Conservation (phyloP, 1,140 invertebrate species). For the Drosophila tristis region DNA sequence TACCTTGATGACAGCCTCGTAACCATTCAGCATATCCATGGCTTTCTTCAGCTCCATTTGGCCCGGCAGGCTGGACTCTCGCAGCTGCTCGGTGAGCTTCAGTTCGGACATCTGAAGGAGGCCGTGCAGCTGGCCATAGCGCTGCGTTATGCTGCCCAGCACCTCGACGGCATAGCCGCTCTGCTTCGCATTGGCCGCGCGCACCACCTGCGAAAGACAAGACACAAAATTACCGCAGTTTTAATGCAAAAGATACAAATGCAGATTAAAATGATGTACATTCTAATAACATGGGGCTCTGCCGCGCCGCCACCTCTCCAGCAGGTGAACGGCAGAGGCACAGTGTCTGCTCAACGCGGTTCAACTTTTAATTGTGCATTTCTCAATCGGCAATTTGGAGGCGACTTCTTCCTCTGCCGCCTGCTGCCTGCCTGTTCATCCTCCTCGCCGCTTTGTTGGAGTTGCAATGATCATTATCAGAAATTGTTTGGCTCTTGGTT, state of each 20-base stretch:
- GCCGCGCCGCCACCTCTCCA: conserved; percentile 22
- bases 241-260: conserved; percentile 29
- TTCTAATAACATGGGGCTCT: conserved; percentile 56
- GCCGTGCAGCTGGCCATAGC: conserved; percentile 67
- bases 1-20: conserved; percentile 57
- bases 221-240: conserved; percentile 1
- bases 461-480: conserved; percentile 72
- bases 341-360: conserved; percentile 18
- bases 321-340: conserved; percentile 51
- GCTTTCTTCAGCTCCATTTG: conserved; percentile 58
- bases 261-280: conserved; percentile 48
- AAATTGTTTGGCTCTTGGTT: conserved; percentile 39
- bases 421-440: conserved; percentile 27
- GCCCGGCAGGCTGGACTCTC: conserved; percentile 48
- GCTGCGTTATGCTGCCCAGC: conserved; percentile 43
- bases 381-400: conserved; percentile 51
- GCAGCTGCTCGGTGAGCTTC: conserved; percentile 56
- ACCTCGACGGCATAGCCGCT: conserved; percentile 60
- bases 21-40: conserved; percentile 45
- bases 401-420: conserved; percentile 21
- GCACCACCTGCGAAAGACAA: conserved; percentile 59
- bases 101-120: conserved; percentile 67
- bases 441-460: conserved; percentile 17
- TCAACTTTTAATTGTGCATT: conserved; percentile 68
- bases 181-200: conserved; percentile 46